Evolutionary conservation across 1,140 invertebrate species (phyloP), one percentile per base, ranked within the genome.

Genomic region (Bombus affinis): DNA sequence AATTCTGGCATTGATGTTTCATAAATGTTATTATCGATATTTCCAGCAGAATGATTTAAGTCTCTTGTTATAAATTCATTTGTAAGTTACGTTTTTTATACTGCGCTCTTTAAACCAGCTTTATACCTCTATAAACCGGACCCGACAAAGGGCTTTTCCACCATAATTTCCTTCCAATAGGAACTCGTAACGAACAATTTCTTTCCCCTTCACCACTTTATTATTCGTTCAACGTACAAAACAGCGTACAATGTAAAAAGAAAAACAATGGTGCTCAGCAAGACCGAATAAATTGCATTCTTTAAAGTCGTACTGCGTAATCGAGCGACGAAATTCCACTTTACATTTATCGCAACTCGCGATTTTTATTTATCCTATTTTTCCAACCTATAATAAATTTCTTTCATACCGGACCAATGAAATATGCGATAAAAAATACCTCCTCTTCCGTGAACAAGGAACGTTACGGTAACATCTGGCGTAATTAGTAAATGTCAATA

Each of bases 101-200:
- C 12, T 15, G 0, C 15, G 12, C 39, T 32, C 18, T 44, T 44
- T 39, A 44, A 66, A 65, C 25, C 25, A 28, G 59, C 28, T 78
- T 78, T 78, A 78, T 44, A 47, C 37, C 62, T 66, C 42, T 47
- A 78, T 78, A 78, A 78, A 78, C 59, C 65, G 59, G 66, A 78
- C n/a, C 76, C 65, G 35, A 68, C 59, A 66, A 78, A 78, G 39
- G 32, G 22, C 25, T 78, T 42, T 47, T 13, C 62, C 39, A 0
- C 28, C 59, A 32, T 78, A 78, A 78, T 78, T 39, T 66, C 28
- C 32, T 66, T 32, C 39, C 62, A 37, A 81, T 81, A 66, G 39
- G 65, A 70, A 81, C 78, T 81, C 65, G 66, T 37, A 37, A 22
- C 25, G 62, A 78, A 78, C 59, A 53, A 75, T 75, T 57, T n/a